These are phyloP conservation scores for Potamarius usumacintae DNA, from an alignment of 2,113 vertebrate species.

Conservation along the genomic window DNA sequence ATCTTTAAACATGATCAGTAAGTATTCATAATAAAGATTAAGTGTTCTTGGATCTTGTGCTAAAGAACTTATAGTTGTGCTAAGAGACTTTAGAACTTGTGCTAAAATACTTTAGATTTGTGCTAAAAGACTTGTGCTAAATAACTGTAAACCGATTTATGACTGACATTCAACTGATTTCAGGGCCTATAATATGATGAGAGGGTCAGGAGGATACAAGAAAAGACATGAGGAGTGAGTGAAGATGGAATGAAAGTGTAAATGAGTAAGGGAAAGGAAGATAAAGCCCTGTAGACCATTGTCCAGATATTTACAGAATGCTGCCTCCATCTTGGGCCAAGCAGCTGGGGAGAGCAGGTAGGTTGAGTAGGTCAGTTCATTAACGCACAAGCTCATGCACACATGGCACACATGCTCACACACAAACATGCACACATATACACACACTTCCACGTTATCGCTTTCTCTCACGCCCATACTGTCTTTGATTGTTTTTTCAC, in stretches of 20 bases:
- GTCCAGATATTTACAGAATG: constrained; percentile 69
- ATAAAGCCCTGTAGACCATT: constrained; percentile 58
- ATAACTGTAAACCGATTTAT: too few species aligned
- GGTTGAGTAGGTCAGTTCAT: constrained; percentile 74
- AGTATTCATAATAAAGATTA: too few species aligned
- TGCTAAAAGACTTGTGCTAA: too few species aligned
- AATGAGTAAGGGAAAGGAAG: constrained; percentile 29
- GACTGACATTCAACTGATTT: not conserved
- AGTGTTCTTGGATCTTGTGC: too few species aligned
- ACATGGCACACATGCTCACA: constrained; percentile 36
- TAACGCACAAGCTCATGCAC: constrained; percentile 64
- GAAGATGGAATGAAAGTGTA: constrained; percentile 36
- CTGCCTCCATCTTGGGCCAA: constrained; percentile 61
- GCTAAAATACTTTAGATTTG: too few species aligned
- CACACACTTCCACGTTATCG: constrained; percentile 51
- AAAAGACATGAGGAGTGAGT: constrained; percentile 5
- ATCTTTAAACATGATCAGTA: too few species aligned
- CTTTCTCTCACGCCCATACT: constrained; percentile 38
- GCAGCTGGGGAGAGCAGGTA: constrained; percentile 74
- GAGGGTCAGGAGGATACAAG: constrained; percentile 11
- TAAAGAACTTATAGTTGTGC: too few species aligned
- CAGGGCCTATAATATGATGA: not conserved
- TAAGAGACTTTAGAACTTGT: too few species aligned
- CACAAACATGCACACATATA: constrained; percentile 45
- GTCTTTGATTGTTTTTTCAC: constrained; percentile 47